Percentiles rank a stretch among this genome's conserved stretches.
phyloP scores from a whole-genome alignment of 2,113 vertebrate species.

The Eretmochelys imbricata region DNA sequence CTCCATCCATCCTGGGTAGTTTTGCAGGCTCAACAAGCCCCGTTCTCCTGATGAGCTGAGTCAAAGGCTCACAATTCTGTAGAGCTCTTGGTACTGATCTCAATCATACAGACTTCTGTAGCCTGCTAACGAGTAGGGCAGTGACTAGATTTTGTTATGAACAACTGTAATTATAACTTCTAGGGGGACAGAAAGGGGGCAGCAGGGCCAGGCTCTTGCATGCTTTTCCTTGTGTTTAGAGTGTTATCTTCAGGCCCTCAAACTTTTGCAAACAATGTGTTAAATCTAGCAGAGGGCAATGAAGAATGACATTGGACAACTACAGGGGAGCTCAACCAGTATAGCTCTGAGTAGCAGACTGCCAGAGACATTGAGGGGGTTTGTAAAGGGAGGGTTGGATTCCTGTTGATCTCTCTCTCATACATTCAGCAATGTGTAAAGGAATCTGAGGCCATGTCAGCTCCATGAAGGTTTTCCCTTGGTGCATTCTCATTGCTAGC shows the following conservation, averaged over 20 bases:
- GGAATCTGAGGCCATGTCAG: background rate
- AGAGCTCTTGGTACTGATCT: background rate
- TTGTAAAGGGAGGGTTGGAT: background rate
- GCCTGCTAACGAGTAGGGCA: background rate
- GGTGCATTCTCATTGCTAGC: background rate
- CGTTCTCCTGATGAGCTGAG: background rate
- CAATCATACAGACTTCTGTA: background rate
- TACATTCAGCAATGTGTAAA: background rate
- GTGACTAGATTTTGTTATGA: background rate
- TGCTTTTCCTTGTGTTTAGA: background rate
- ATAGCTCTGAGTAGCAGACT: background rate
- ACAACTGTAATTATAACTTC: background rate
- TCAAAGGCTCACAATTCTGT: background rate
- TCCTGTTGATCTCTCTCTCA: no score
- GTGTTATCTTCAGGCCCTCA: background rate
- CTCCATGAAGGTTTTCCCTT: background rate
- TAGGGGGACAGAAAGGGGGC: background rate
- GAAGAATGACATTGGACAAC: background rate
- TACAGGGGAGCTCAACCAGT: background rate
- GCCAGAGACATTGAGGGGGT: background rate
- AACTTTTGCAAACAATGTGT: background rate
- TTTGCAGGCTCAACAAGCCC: background rate
- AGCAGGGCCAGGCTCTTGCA: background rate
- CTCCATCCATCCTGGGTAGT: background rate
- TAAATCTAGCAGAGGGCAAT: background rate